Conservation (phyloP, 2,113 vertebrate genomes). For the Periophthalmus modestus region DNA sequence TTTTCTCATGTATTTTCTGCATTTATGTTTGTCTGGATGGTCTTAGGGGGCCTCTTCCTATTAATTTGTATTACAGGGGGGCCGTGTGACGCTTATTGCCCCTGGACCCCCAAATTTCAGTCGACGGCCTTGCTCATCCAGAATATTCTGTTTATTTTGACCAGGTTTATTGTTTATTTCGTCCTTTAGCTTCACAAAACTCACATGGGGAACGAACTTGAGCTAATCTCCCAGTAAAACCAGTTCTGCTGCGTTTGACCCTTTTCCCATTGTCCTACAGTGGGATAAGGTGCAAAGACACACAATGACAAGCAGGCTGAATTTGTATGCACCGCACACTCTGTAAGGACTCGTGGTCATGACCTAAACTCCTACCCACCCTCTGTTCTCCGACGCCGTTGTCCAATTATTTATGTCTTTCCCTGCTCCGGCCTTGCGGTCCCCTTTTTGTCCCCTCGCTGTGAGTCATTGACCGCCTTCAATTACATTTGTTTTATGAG, state of each 20-base stretch:
- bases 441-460: constrained; percentile 39
- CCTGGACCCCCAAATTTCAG: too few relatives aligned
- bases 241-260: constrained; percentile 1
- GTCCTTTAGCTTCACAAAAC: constrained; percentile 23
- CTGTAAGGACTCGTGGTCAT: constrained; percentile 30
- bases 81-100: too few relatives aligned
- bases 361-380: constrained; percentile 38
- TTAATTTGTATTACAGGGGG: too few relatives aligned
- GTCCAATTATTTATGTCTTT: constrained; percentile 56
- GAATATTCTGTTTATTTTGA: too few relatives aligned
- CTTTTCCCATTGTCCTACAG: background rate
- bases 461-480: constrained; percentile 40
- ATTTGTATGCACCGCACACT: background rate
- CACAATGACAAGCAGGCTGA: constrained; percentile 9
- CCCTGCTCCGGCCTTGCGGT: constrained; percentile 40
- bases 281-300: constrained; percentile 2
- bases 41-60: too few relatives aligned
- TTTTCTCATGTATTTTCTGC: too few relatives aligned
- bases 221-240: constrained; percentile 21
- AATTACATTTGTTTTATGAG: constrained; percentile 24
- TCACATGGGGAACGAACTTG: background rate
- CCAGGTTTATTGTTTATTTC: too few relatives aligned
- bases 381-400: constrained; percentile 38
- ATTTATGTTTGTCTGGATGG: too few relatives aligned
- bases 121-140: too few relatives aligned